Percentiles rank a stretch among this genome's conserved stretches.
phyloP scores from a whole-genome alignment of 1,140 invertebrate species.

The Drosophila lacertosa region DNA sequence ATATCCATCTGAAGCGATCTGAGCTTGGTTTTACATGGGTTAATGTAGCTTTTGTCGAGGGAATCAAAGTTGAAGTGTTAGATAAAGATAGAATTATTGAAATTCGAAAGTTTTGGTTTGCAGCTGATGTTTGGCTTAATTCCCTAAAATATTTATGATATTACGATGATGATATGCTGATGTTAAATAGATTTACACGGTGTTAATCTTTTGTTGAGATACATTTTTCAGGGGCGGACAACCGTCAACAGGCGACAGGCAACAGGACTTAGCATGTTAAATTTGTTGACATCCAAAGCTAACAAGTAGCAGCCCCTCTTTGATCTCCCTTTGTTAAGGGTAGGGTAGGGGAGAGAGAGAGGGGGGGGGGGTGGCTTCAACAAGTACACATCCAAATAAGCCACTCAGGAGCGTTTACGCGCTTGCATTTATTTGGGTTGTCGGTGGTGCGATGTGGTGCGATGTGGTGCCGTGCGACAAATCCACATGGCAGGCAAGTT shows the following conservation, averaged over 20 bases:
- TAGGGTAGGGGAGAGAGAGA: no score
- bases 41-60: no score
- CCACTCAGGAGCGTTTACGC: conserved; percentile 31
- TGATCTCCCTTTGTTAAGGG: not conserved
- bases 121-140: no score
- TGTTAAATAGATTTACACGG: no score
- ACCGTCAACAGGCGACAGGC: not conserved
- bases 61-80: no score
- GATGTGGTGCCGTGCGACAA: conserved; percentile 28
- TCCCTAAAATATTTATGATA: no score
- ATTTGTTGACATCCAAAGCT: conserved; percentile 21
- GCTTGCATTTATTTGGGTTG: conserved; percentile 3
- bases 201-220: not conserved
- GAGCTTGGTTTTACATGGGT: no score
- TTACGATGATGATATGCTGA: not conserved
- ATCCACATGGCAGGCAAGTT: conserved; percentile 46
- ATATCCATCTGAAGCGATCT: no score
- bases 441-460: not conserved
- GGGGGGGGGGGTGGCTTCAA: not conserved
- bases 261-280: conserved; percentile 2
- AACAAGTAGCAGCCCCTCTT: conserved; percentile 5
- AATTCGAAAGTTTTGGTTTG: no score
- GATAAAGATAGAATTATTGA: no score
- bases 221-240: not conserved
- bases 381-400: conserved; percentile 50